These are phyloP conservation scores for Cyaniris semiargus DNA, from an alignment of 2,888 invertebrate genomes.

Conservation along the genomic window DNA sequence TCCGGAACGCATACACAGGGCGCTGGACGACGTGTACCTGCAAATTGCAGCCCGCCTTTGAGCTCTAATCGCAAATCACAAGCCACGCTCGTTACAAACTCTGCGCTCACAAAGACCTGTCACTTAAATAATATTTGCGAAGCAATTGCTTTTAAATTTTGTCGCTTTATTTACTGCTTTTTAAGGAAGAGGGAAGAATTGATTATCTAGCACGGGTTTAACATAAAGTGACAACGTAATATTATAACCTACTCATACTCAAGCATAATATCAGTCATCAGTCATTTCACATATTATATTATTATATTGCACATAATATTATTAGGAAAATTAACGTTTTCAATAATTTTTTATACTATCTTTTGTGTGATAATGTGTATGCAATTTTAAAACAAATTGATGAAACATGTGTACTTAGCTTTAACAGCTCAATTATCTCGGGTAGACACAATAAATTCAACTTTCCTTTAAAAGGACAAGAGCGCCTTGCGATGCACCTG, in stretches of 20 bases:
- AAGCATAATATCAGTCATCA: no score
- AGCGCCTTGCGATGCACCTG: constrained; percentile 23
- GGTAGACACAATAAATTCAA: neutral
- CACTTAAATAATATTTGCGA: constrained; percentile 17
- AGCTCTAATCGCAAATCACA: constrained; percentile 22
- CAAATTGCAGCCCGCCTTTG: constrained; percentile 21
- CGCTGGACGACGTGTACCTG: constrained; percentile 7
- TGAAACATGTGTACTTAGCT: neutral
- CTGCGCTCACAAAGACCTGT: constrained; percentile 19
- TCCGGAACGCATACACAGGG: neutral
- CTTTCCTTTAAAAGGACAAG: constrained; percentile 7
- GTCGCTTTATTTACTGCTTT: neutral
- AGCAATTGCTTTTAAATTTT: neutral
- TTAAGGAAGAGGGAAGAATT: constrained; percentile 2
- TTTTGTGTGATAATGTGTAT: no score
- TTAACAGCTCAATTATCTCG: neutral
- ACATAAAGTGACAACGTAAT: neutral
- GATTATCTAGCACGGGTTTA: neutral
- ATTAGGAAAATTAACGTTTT: no score
- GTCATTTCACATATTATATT: no score
- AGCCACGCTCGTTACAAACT: constrained; percentile 21
- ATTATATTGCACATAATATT: neutral
- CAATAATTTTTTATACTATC: no score
- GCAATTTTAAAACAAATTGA: neutral
- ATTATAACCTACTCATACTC: neutral